phyloP scores from a whole-genome alignment of 1,140 invertebrate genomes.

The Leptinotarsa lineolata region DNA sequence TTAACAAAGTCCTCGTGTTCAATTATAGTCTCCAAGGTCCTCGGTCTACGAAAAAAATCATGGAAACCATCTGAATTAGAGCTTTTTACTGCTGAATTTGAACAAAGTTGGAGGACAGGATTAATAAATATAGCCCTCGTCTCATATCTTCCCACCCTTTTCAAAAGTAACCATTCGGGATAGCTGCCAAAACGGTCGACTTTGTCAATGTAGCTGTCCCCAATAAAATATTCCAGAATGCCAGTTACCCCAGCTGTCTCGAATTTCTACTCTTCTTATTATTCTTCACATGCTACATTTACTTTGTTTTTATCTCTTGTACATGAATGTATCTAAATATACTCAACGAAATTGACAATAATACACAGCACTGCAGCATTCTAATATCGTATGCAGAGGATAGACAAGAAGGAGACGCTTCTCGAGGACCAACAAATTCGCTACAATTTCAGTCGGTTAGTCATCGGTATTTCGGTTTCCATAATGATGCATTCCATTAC shows the following conservation, averaged over 20 bases:
- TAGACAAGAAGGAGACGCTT: not conserved
- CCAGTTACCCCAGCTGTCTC: slow-evolving; percentile 1
- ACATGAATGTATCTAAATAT: slow-evolving; percentile 9
- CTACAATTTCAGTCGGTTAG: not conserved
- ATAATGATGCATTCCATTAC: not conserved
- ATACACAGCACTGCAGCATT: not conserved
- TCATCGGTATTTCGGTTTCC: not conserved
- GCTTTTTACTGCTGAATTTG: not conserved
- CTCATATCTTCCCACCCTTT: not conserved
- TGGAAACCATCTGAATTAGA: too few relatives aligned
- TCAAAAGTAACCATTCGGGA: slow-evolving; percentile 8
- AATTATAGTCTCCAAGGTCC: too few relatives aligned
- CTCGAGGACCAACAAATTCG: not conserved
- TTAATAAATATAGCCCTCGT: not conserved
- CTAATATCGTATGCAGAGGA: not conserved
- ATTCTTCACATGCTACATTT: not conserved
- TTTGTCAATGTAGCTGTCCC: slow-evolving; percentile 4
- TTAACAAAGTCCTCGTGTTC: too few relatives aligned
- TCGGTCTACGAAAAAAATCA: too few relatives aligned
- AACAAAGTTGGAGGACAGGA: not conserved
- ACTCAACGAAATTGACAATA: not conserved
- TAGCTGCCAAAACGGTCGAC: not conserved
- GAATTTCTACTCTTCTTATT: slow-evolving; percentile 6
- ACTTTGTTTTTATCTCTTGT: slow-evolving; percentile 3
- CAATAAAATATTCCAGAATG: slow-evolving; percentile 3